Evolutionary conservation across 2,888 invertebrate genomes (phyloP), one percentile per base, ranked within the genome.

Genomic region (Scaptomyza tumidula): DNA sequence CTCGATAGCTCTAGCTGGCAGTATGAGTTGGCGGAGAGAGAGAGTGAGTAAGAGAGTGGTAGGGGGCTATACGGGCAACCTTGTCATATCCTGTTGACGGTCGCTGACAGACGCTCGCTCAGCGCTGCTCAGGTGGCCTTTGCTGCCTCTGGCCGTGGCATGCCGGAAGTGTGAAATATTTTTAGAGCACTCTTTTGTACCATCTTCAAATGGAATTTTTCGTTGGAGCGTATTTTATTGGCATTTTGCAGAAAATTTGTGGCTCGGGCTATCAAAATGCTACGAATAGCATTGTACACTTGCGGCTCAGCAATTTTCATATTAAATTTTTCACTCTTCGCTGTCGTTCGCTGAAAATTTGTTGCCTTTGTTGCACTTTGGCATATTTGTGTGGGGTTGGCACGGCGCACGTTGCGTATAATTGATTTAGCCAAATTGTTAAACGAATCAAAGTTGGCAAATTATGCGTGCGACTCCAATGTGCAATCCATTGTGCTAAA

Each of bases 341-440:
- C 45, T 45, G 27, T 44, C 4, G n/a, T 64, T 63, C 55, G 50
- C 57, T 54, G 71, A 57, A 78, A 69, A 75, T 75, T 74, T 74
- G 65, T 77, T 74, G 68, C 75, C 14, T 39, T 39, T 56, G 53
- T 11, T 71, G 80, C 71, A 59, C 50, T 52, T 54, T n/a, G n/a
- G n/a, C n/a, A n/a, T n/a, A n/a, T n/a, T n/a, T 44, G 49, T 48
- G 37, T 41, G 56, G 56, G 58, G 33, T 10, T 6, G 5, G 45
- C 14, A 14, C 14, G 14, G 67, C 60, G 63, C 66, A 56, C 59
- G 44, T 64, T 60, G 67, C 83, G 80, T 79, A 85, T 84, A 84
- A 88, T 84, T 88, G 84, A 86, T 84, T 84, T 83, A 86, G 86
- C 86, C 76, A 87, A 83, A 83, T 80, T 82, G 86, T 79, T 85